Base-by-base conservation (phyloP, 92 coral and sea anemone genomes). In the Umimayanthus kanabou region DNA sequence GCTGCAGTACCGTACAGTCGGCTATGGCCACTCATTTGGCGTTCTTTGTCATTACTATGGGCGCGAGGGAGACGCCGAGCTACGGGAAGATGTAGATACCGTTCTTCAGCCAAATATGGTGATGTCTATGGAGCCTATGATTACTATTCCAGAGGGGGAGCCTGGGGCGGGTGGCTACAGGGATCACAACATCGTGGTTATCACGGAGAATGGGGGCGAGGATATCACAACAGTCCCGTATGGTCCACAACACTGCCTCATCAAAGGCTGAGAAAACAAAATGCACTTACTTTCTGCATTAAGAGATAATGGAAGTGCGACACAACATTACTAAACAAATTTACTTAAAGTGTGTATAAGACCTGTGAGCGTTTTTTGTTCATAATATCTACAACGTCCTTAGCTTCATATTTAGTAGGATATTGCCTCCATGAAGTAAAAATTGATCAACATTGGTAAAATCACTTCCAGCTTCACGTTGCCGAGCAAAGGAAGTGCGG, bases 11-110 rank as follows among this genome's bases (percentile, higher is more conserved):
- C 72, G 89, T n/a, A 53, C 89, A 7, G 43, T 86, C 42, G 89
- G 89, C 14, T 86, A 86, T 37, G 89, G 89, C 43, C 89, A 86
- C 58, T 86, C 89, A 22, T 86, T 86, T n/a, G 89, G 89, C 25
- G 82, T 86, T 43, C 89, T 86, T 16, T 42, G 84, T 10, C 89
- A 86, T 40, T 86, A 86, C 43, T 86, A 86, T 30, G 89, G 89
- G 0, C 89, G 89, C 22, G 89, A 86, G 76, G 89, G 75, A 4
- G 89, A 81, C 16, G 45, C 80, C 14, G 89, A 86, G 53, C n/a
- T 86, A 15, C 84, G 89, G 23, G 89, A 86, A 66, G 69, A 86
- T 25, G 76, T 86, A 4, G 83, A 86, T 39, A 77, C 89, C 55
- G 45, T 74, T 28, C 66, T 85, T 61, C 69, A 85, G 47, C 88